Evolutionary conservation across 2,888 invertebrate species (phyloP).

Genomic region (Apomyelois bistriatella): DNA sequence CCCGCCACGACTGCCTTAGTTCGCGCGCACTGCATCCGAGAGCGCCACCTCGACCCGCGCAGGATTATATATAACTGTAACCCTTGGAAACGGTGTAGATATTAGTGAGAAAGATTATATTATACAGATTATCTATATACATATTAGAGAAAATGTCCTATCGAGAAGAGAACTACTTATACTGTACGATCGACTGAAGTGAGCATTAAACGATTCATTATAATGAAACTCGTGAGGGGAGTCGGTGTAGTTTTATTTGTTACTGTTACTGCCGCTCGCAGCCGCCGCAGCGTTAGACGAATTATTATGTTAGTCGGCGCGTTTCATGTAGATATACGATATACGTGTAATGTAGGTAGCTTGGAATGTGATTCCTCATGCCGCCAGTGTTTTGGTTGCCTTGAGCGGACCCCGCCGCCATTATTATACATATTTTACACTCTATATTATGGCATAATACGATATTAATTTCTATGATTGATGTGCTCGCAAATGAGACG

Average conservation of each 20-base stretch:
- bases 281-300: slow-evolving; percentile 44
- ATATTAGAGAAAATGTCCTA: slow-evolving; percentile 76
- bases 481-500: slow-evolving; percentile 55
- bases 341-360: slow-evolving; percentile 45
- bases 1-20: slow-evolving; percentile 37
- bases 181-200: slow-evolving; percentile 72
- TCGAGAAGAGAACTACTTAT: slow-evolving; percentile 69
- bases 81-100: slow-evolving; percentile 77
- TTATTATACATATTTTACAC: slow-evolving; percentile 67
- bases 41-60: slow-evolving; percentile 28
- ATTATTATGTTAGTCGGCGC: slow-evolving; percentile 46
- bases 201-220: slow-evolving; percentile 66
- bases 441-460: slow-evolving; percentile 79
- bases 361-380: slow-evolving; percentile 72
- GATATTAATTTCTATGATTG: slow-evolving; percentile 62
- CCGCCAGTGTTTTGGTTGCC: slow-evolving; percentile 59
- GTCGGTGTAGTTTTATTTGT: slow-evolving; percentile 65
- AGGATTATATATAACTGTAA: slow-evolving; percentile 68
- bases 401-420: slow-evolving; percentile 48
- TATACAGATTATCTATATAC: slow-evolving; percentile 79
- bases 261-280: slow-evolving; percentile 38
- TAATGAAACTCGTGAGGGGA: slow-evolving; percentile 61
- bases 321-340: slow-evolving; percentile 45
- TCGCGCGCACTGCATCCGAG: slow-evolving; percentile 24
- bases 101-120: slow-evolving; percentile 79